phyloP scores from a whole-genome alignment of 2,888 invertebrate species.

The Hanleya hanleyi region DNA sequence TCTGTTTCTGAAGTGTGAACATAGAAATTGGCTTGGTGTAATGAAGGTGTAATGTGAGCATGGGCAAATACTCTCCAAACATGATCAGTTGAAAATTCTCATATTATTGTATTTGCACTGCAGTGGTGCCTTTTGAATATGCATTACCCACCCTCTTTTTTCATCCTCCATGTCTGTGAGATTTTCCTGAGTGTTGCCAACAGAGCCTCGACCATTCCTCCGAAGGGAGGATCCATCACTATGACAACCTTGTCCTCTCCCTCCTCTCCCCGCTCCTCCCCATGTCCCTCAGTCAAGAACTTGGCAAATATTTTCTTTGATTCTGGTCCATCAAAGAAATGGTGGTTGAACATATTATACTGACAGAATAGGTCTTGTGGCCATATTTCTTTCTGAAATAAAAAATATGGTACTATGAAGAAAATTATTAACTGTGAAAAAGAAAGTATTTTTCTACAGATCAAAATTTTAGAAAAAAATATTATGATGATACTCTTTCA shows the following conservation, averaged over 20 bases:
- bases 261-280: conserved; percentile 51
- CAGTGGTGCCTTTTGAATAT: neutral
- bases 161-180: neutral
- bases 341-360: conserved; percentile 94
- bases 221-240: conserved; percentile 89
- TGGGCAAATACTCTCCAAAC: no score
- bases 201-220: conserved; percentile 88
- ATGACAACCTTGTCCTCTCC: conserved; percentile 69
- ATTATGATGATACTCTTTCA: no score
- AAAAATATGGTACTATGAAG: conserved; percentile 10
- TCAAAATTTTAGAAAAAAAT: no score
- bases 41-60: no score
- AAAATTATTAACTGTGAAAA: no score
- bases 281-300: conserved; percentile 40
- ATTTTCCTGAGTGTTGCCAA: conserved; percentile 79
- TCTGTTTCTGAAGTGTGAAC: no score
- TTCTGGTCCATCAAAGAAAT: conserved; percentile 80
- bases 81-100: no score
- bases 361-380: conserved; percentile 79
- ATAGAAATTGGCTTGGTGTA: no score
- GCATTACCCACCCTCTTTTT: neutral
- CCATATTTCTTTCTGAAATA: conserved; percentile 73
- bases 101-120: neutral
- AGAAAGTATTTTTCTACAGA: no score
- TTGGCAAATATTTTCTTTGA: conserved; percentile 43